phyloP scores from a whole-genome alignment of 2,113 vertebrate species.

The Syngnathoides biaculeatus region DNA sequence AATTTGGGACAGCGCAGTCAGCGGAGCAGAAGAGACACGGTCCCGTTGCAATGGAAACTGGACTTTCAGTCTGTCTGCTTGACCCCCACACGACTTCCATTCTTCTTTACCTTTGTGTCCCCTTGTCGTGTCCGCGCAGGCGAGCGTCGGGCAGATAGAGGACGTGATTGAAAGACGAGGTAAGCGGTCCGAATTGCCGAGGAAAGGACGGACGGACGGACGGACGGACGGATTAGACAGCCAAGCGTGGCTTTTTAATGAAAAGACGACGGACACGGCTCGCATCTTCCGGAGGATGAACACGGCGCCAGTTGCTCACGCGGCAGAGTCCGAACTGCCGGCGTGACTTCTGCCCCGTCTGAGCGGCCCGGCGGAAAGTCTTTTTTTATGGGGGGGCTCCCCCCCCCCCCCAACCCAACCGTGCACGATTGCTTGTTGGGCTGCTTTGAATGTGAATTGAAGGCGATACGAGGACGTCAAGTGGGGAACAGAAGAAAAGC shows the following conservation, averaged over 20 bases:
- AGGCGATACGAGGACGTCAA: slow-evolving; percentile 61
- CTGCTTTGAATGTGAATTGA: slow-evolving; percentile 65
- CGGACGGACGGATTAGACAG: slow-evolving; percentile 73
- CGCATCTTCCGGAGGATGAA: slow-evolving; percentile 32
- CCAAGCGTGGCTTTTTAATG: slow-evolving; percentile 80
- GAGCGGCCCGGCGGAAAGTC: slow-evolving; percentile 53
- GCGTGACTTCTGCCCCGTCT: slow-evolving; percentile 41
- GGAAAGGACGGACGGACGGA: slow-evolving; percentile 49
- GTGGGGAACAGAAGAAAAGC: slow-evolving; percentile 53
- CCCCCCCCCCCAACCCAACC: too few relatives aligned
- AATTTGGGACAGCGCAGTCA: slow-evolving; percentile 69
- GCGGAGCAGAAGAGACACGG: slow-evolving; percentile 63
- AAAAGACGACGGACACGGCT: slow-evolving; percentile 64
- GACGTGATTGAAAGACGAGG: slow-evolving; percentile 64
- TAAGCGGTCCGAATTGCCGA: slow-evolving; percentile 68
- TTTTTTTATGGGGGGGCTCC: slow-evolving; percentile 41
- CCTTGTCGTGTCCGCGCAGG: slow-evolving; percentile 15
- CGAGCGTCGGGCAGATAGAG: slow-evolving; percentile 33
- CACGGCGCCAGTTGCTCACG: slow-evolving; percentile 42
- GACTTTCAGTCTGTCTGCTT: slow-evolving; percentile 36
- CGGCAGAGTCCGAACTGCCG: slow-evolving; percentile 37
- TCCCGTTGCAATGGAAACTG: slow-evolving; percentile 49
- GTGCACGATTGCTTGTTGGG: slow-evolving; percentile 52
- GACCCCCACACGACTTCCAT: slow-evolving; percentile 20
- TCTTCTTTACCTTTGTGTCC: slow-evolving; percentile 25